These are phyloP conservation scores for Tragelaphus buxtoni DNA, from an alignment of 2,113 vertebrate species.

Conservation along the genomic window DNA sequence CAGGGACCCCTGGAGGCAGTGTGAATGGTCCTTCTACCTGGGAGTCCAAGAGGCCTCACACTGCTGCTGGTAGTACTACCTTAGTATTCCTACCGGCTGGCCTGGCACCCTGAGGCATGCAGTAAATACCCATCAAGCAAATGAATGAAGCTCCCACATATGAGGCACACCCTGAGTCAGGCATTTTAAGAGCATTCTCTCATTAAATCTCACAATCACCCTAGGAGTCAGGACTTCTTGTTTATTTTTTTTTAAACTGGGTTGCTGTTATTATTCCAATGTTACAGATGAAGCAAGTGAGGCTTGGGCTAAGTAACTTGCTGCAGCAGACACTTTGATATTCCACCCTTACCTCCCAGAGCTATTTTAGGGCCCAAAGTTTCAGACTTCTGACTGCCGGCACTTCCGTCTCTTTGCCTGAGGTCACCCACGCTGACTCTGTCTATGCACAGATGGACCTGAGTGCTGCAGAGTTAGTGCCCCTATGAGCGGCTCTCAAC, in stretches of 20 bases:
- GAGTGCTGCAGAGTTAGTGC: not conserved
- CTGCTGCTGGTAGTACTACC: not conserved
- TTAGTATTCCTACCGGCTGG: accelerated
- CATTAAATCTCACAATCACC: not conserved
- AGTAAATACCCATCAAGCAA: not conserved
- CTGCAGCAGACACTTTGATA: not conserved
- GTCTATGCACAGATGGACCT: not conserved
- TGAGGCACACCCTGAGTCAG: accelerated
- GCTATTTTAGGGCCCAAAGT: not conserved
- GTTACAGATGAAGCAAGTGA: not conserved
- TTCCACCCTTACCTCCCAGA: accelerated
- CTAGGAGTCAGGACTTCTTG: not conserved
- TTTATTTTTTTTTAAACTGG: not conserved
- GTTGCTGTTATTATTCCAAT: not conserved
- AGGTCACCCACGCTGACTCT: not conserved
- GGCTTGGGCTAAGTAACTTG: not conserved
- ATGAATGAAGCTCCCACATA: accelerated
- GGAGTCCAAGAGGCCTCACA: no score
- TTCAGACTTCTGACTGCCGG: not conserved
- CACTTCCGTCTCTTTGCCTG: not conserved
- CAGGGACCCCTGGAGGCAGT: not conserved
- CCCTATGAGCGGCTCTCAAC: not conserved
- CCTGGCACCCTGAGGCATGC: not conserved
- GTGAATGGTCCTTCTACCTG: not conserved
- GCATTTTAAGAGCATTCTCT: not conserved